Evolutionary conservation across 2,888 invertebrate species (phyloP).

Genomic region (Onchidella celtica): DNA sequence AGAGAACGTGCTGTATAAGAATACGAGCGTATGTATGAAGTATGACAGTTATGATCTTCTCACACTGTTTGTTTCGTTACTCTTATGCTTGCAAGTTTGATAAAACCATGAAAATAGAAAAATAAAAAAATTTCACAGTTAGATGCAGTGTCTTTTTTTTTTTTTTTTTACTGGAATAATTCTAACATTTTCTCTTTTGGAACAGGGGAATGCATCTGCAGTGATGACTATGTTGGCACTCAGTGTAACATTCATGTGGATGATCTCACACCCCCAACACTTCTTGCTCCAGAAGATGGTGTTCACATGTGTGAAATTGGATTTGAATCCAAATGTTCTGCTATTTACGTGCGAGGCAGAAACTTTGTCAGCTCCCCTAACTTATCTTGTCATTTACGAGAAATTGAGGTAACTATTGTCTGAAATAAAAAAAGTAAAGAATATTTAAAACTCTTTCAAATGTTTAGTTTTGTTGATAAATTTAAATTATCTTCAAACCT

Average conservation of each 20-base stretch:
- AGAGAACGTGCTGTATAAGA: no score
- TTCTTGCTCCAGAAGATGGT: conserved; percentile 1
- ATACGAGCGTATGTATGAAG: no score
- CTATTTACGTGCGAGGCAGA: conserved; percentile 47
- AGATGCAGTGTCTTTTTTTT: not conserved
- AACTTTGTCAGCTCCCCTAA: conserved; percentile 50
- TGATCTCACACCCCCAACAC: conserved; percentile 40
- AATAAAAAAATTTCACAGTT: no score
- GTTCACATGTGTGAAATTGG: conserved; percentile 47
- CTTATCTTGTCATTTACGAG: conserved; percentile 50
- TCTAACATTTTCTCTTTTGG: not conserved
- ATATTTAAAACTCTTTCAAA: not conserved
- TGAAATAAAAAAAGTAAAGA: not conserved
- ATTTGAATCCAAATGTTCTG: conserved; percentile 24
- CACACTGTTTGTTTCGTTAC: no score
- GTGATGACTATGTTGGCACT: conserved; percentile 47
- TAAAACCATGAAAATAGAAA: no score
- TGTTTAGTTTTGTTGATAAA: not conserved
- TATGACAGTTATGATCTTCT: no score
- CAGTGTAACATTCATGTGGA: conserved; percentile 41
- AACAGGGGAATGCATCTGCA: conserved; percentile 51
- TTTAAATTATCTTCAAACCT: no score
- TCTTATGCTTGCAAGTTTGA: no score
- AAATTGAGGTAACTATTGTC: conserved; percentile 43
- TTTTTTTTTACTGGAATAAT: not conserved